Percentiles rank a stretch among this genome's conserved stretches.
Evolutionary conservation across 2,113 vertebrate genomes (phyloP).

Genomic region (Tylochromis polylepis): DNA sequence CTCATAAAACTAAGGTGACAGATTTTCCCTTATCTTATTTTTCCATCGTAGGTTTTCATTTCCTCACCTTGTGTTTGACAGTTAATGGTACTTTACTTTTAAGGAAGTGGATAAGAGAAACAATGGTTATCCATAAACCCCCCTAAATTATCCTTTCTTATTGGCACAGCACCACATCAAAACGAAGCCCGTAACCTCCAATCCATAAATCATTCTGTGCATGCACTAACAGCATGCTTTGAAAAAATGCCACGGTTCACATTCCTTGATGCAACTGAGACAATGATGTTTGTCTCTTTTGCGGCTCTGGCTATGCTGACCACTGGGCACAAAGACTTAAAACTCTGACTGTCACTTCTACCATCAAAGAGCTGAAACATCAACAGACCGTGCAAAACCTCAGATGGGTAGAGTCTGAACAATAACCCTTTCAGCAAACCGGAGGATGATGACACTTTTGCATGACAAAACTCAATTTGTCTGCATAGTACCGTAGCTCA

Average conservation of each 20-base stretch:
- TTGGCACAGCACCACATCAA: constrained; percentile 36
- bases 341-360: constrained; percentile 26
- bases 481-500: background rate
- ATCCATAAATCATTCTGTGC: constrained; percentile 42
- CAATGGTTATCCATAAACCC: background rate
- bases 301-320: constrained; percentile 47
- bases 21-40: background rate
- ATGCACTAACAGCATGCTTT: constrained; percentile 19
- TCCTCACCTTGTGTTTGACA: constrained; percentile 11
- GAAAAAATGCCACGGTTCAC: constrained; percentile 38
- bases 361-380: constrained; percentile 48
- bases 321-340: constrained; percentile 43
- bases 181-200: constrained; percentile 10
- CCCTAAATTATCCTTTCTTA: background rate
- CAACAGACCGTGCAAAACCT: constrained; percentile 39
- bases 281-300: constrained; percentile 54
- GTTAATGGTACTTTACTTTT: background rate
- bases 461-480: constrained; percentile 47
- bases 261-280: constrained; percentile 47
- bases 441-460: constrained; percentile 34
- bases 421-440: constrained; percentile 22
- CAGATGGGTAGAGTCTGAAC: constrained; percentile 15
- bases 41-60: background rate
- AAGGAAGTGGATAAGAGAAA: background rate
- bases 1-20: background rate